phyloP scores from a whole-genome alignment of 1,140 invertebrate species.

The Drosophila watanabei region DNA sequence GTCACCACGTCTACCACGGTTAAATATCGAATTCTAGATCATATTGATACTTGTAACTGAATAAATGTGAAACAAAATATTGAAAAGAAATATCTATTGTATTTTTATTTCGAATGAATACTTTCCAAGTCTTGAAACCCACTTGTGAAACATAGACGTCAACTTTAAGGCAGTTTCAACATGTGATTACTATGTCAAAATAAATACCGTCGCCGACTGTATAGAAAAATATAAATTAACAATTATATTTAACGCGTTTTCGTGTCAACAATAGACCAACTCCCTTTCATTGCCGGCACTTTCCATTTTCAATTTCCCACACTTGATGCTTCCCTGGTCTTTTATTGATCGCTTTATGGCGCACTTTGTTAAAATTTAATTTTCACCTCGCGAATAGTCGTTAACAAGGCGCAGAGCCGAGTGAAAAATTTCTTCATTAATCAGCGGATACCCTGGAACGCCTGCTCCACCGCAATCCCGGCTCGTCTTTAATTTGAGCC shows the following conservation, averaged over 20 bases:
- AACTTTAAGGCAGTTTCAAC: background rate
- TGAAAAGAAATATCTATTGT: background rate
- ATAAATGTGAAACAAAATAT: slow-evolving; percentile 15
- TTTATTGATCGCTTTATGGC: slow-evolving; percentile 56
- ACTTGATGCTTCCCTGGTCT: slow-evolving; percentile 1
- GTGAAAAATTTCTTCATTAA: slow-evolving; percentile 68
- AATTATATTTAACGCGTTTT: slow-evolving; percentile 9
- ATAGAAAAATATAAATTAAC: slow-evolving; percentile 13
- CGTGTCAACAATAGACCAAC: background rate
- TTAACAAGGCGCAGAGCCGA: slow-evolving; percentile 53
- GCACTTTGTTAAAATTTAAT: slow-evolving; percentile 67
- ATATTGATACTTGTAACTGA: background rate
- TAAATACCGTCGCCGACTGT: background rate
- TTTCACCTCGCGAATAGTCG: slow-evolving; percentile 43
- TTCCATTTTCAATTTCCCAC: slow-evolving; percentile 31
- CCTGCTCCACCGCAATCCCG: slow-evolving; percentile 21
- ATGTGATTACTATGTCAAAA: background rate
- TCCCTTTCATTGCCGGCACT: slow-evolving; percentile 13
- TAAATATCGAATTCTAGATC: background rate
- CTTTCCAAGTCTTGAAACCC: background rate
- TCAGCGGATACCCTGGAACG: slow-evolving; percentile 50
- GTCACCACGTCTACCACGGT: slow-evolving; percentile 46
- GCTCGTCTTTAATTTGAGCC: slow-evolving; percentile 60
- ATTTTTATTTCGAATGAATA: background rate
- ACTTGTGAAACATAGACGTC: background rate